Evolutionary conservation across 2,888 invertebrate genomes (phyloP), one percentile per base, ranked within the genome.

Genomic region (Acleris laterana): DNA sequence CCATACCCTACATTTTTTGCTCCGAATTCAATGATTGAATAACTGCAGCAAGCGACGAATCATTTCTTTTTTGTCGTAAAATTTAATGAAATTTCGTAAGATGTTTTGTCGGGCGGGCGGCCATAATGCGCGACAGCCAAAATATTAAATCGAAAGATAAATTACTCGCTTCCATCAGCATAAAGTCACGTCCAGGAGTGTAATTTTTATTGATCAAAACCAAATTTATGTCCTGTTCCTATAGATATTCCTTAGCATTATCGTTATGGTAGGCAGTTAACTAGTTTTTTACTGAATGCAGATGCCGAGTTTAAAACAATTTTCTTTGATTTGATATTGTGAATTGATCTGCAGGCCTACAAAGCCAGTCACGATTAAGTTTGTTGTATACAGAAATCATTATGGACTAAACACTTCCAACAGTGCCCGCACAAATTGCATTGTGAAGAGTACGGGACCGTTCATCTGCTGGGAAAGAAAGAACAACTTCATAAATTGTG

Each of bases 401-500:
- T 55, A 53, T 28, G 11, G 28, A 38, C 56, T 56, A 56, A 56
- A 44, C 59, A 49, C 52, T 59, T 64, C 22, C 38, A 25, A 65
- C 25, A 55, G 53, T n/a, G 25, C 59, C 38, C 38, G 38, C 38
- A 38, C 38, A 38, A 50, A 66, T 57, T 62, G 38, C 38, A 48
- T 66, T 61, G 62, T 66, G 51, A 62, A 60, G 52, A 68, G 68
- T 70, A 71, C 72, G 63, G 72, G 70, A 72, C 71, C 70, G 76
- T 70, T 69, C 73, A 71, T 72, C 74, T 71, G 76, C 70, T 77
- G 76, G 84, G 82, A 81, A 82, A 74, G 73, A 84, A 81, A 83
- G 80, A 85, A 82, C 80, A 83, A 81, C 81, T 76, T 80, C 78
- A 78, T 70, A 84, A 84, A 83, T 89, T 86, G 85, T 88, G 84